Conservation (phyloP, 1,140 invertebrate species). For the Drosophila tani region DNA sequence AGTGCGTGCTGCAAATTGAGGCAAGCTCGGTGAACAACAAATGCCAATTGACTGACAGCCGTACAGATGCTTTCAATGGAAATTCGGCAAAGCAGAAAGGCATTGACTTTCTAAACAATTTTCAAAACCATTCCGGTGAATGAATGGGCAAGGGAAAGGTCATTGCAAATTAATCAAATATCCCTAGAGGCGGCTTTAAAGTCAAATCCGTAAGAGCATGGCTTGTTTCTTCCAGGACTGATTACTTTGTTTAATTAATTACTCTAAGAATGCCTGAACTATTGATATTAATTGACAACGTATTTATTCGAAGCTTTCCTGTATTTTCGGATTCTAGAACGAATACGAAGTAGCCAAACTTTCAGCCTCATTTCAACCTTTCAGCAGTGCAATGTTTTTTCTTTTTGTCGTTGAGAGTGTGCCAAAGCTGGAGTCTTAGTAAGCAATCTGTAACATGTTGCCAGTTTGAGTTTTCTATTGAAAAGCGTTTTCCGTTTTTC, state of each 20-base stretch:
- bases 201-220: too few species aligned
- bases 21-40: slow-evolving; percentile 49
- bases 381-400: slow-evolving; percentile 24
- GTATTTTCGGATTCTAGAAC: not conserved
- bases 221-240: too few species aligned
- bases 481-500: slow-evolving; percentile 68
- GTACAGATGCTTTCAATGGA: slow-evolving; percentile 29
- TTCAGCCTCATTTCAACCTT: slow-evolving; percentile 19
- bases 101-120: slow-evolving; percentile 16
- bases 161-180: not conserved
- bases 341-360: slow-evolving; percentile 16
- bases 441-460: slow-evolving; percentile 57
- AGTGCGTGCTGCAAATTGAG: slow-evolving; percentile 60
- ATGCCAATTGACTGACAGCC: slow-evolving; percentile 60
- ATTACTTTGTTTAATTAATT: too few species aligned
- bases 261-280: too few species aligned
- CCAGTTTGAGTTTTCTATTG: slow-evolving; percentile 60
- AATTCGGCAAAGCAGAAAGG: slow-evolving; percentile 18
- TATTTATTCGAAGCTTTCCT: not conserved
- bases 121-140: not conserved
- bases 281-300: not conserved
- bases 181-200: too few species aligned
- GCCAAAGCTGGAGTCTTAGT: slow-evolving; percentile 25
- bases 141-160: too few species aligned
- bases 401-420: slow-evolving; percentile 8